Conservation (phyloP, 2,888 invertebrate genomes). For the Plagodis pulveraria region DNA sequence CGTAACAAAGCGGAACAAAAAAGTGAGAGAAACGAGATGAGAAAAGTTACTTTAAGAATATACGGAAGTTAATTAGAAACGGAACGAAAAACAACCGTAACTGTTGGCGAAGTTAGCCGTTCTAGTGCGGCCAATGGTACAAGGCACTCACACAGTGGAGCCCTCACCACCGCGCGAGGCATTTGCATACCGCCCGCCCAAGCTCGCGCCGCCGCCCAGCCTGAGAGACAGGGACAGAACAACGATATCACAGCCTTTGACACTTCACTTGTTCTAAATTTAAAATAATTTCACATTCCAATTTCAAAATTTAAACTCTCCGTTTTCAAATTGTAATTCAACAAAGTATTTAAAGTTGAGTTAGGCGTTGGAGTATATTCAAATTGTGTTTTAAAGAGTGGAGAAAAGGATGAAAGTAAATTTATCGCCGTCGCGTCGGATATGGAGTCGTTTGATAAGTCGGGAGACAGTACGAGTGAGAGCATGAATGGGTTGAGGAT, state of each 20-base stretch:
- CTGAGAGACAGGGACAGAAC: slow-evolving; percentile 79
- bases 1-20: slow-evolving; percentile 62
- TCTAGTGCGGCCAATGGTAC: slow-evolving; percentile 84
- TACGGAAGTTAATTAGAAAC: slow-evolving; percentile 84
- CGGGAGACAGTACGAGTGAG: slow-evolving; percentile 67
- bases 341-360: not conserved
- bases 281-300: slow-evolving; percentile 32
- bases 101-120: slow-evolving; percentile 85
- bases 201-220: slow-evolving; percentile 82
- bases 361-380: slow-evolving; percentile 37
- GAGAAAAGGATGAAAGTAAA: slow-evolving; percentile 81
- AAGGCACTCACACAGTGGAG: slow-evolving; percentile 75
- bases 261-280: slow-evolving; percentile 51
- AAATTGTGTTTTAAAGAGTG: slow-evolving; percentile 59
- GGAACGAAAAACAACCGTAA: slow-evolving; percentile 86
- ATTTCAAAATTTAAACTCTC: slow-evolving; percentile 25
- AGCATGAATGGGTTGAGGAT: slow-evolving; percentile 74
- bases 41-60: slow-evolving; percentile 84
- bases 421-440: slow-evolving; percentile 77
- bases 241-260: slow-evolving; percentile 58
- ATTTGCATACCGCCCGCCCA: slow-evolving; percentile 86
- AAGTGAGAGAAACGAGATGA: slow-evolving; percentile 74
- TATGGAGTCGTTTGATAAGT: slow-evolving; percentile 65
- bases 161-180: slow-evolving; percentile 75
- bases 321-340: not conserved